Evolutionary conservation across 2,888 invertebrate genomes (phyloP), one percentile per base, ranked within the genome.

Genomic region (Apamea epomidion): DNA sequence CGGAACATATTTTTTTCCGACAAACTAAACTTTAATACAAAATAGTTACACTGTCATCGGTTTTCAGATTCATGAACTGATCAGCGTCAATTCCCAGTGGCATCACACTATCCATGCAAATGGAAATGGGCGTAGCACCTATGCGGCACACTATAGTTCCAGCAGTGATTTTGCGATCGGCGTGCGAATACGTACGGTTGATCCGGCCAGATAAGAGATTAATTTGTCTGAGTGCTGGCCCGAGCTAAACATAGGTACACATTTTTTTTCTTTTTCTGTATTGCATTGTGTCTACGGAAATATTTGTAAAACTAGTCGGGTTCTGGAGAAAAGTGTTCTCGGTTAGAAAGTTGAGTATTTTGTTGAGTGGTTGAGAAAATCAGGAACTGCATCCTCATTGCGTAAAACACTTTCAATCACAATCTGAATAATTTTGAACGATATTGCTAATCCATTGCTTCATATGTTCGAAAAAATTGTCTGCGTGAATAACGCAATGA

Each of bases 151-250:
- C 91, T 89, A 91, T 90, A 91, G 91, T 91, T 91, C 89, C 85
- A 89, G 90, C 91, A 90, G 91, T 91, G 92, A 93, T 92, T 94
- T 92, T 87, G 87, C 91, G 85, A 90, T 91, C 87, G 85, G 85
- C 82, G 89, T 89, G 89, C 91, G 91, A 93, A 92, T 91, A 89
- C 90, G 87, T 87, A 85, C 81, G 89, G 84, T 92, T 91, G 92
- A 94, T 94, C 91, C 88, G 76, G 78, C 84, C 88, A 88, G 92
- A 94, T 92, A 93, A 90, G 90, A 92, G 91, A 92, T 93, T 93
- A 93, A 93, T 94, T 93, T 93, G 92, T 92, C 91, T 91, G 92
- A 94, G 94, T 94, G 93, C 92, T 88, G 83, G 81, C 85, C 80
- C 86, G 88, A 89, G 88, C 89, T 82, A 86, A 87, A 88, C 82